Evolutionary conservation across 2,888 invertebrate species (phyloP).

Genomic region (Toxonevra muliebris): DNA sequence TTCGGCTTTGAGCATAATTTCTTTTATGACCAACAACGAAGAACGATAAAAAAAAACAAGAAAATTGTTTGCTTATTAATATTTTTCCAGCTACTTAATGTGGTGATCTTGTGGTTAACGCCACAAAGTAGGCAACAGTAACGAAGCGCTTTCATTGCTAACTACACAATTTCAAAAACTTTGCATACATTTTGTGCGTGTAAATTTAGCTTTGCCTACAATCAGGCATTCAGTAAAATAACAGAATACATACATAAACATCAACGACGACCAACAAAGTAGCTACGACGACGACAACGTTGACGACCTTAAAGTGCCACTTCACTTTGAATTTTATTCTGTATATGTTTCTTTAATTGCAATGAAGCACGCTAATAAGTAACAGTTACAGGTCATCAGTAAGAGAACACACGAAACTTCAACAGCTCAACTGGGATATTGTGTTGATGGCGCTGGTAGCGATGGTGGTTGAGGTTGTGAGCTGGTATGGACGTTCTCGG

Average conservation of each 20-base stretch:
- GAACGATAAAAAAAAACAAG: background rate
- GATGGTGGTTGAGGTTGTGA: too few species aligned
- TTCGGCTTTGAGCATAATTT: too few species aligned
- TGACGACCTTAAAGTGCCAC: background rate
- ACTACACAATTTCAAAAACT: background rate
- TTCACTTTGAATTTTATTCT: too few species aligned
- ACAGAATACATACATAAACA: background rate
- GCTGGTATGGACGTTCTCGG: too few species aligned
- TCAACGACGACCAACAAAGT: background rate
- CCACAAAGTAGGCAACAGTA: background rate
- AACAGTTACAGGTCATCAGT: too few species aligned
- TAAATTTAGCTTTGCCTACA: background rate
- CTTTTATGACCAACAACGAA: background rate
- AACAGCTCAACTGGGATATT: too few species aligned
- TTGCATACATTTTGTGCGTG: background rate
- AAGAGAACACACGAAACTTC: too few species aligned
- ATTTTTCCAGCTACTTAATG: background rate
- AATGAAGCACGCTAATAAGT: background rate
- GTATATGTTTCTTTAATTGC: background rate
- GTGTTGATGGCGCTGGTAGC: too few species aligned
- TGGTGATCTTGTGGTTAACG: background rate
- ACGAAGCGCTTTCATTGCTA: background rate
- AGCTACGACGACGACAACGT: background rate
- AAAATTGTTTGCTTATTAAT: background rate
- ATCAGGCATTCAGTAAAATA: background rate